phyloP scores from a whole-genome alignment of 2,797 vertebrate species.

The Eulemur albifrons region DNA sequence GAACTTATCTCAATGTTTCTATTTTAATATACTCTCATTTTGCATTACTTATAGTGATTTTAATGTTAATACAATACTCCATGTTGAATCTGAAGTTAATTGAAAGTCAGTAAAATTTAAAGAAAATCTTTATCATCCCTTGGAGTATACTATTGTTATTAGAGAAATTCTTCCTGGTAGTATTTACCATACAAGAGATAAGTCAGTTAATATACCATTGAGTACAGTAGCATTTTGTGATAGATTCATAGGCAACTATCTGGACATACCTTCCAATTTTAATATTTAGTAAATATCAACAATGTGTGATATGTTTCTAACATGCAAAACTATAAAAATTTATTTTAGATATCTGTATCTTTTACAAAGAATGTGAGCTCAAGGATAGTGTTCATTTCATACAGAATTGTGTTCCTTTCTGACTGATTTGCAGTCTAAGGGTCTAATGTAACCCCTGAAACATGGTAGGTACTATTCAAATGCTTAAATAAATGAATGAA shows the following conservation, averaged over 20 bases:
- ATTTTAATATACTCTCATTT: neutral
- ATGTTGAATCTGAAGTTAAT: conserved; percentile 15
- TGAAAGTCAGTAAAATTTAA: conserved; percentile 30
- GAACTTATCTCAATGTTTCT: neutral
- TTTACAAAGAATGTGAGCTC: neutral
- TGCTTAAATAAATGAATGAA: neutral
- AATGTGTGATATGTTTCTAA: neutral
- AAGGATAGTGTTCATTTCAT: neutral
- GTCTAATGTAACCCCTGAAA: neutral
- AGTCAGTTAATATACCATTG: neutral
- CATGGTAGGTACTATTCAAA: neutral
- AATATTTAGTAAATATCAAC: neutral
- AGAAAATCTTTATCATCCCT: neutral
- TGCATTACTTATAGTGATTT: neutral
- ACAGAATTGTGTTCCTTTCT: neutral
- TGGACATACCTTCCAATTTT: neutral
- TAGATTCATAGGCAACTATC: neutral
- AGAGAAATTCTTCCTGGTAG: neutral
- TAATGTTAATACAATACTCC: conserved; percentile 6
- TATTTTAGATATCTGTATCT: neutral
- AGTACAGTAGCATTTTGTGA: neutral
- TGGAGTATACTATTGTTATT: neutral
- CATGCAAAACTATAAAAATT: neutral
- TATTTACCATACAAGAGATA: neutral
- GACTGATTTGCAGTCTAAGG: neutral